Evolutionary conservation across 1,140 invertebrate species (phyloP), one percentile per base, ranked within the genome.

Genomic region (Ooceraea biroi): DNA sequence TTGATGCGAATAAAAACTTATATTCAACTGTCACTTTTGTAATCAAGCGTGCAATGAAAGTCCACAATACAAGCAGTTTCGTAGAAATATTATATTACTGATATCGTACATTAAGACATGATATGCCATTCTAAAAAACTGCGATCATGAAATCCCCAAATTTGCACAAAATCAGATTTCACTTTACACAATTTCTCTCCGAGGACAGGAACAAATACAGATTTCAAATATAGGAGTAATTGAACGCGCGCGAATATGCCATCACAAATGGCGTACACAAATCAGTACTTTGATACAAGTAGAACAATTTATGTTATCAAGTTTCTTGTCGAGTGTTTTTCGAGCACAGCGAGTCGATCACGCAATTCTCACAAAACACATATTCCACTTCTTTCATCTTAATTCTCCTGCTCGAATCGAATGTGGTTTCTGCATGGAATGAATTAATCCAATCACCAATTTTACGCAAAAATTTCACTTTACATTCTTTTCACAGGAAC

Each of bases 381-480:
- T 14, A 30, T 48, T 30, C 19, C 41, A 61, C 11, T 76, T 50
- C 19, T 55, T 0, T 55, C 52, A 55, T 19, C 52, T 19, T 7
- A 55, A 52, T 48, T 73, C 52, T 7, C 11, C 48, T 12, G 2
- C 4, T 27, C 48, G 27, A 14, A 36, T 1, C 10, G 10, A 11
- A 19, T n/a, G n/a, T n/a, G n/a, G n/a, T n/a, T n/a, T n/a, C n/a
- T n/a, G n/a, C n/a, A n/a, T n/a, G n/a, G n/a, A n/a, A n/a, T n/a
- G 14, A 11, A 44, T 17, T 17, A 19, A 22, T 5, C 41, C 41
- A 11, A 22, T 19, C n/a, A 44, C 19, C 7, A 30, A 27, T n/a
- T 46, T 74, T 17, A 14, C n/a, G 17, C 17, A 11, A 30, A 48
- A 74, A 22, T 55, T 55, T 71, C n/a, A 41, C 50, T 57, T 41